A percentile compares a stretch with the other conserved stretches of the same genome.
Conservation (phyloP, 2,888 invertebrate species). For the Dynastes grantii region DNA sequence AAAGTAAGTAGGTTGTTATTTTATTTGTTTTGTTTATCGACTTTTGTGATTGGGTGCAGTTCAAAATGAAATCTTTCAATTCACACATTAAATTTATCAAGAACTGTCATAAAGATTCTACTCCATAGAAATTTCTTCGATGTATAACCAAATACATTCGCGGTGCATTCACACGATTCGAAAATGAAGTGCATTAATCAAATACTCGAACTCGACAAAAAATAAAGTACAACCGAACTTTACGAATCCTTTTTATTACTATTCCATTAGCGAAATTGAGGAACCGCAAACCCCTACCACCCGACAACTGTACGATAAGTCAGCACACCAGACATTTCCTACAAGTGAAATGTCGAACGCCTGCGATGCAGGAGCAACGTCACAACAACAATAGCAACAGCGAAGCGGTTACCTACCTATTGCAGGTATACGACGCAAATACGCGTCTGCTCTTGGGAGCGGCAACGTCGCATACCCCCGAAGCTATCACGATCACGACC, state of each 20-base stretch:
- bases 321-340: constrained; percentile 70
- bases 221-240: too few relatives aligned
- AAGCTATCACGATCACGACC: constrained; percentile 70
- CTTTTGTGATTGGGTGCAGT: too few relatives aligned
- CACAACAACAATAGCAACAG: constrained; percentile 57
- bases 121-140: too few relatives aligned
- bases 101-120: too few relatives aligned
- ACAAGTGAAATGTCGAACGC: constrained; percentile 71
- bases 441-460: constrained; percentile 72
- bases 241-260: too few relatives aligned
- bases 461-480: constrained; percentile 71
- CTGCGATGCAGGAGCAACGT: constrained; percentile 63
- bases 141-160: too few relatives aligned
- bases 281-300: constrained; percentile 68
- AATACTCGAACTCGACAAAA: neutral
- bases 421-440: constrained; percentile 73
- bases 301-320: constrained; percentile 73
- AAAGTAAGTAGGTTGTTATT: too few relatives aligned
- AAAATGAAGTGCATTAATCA: too few relatives aligned
- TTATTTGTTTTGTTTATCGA: too few relatives aligned
- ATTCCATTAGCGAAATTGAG: constrained; percentile 38
- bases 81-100: too few relatives aligned
- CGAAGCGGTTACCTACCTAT: constrained; percentile 69
- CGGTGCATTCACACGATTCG: too few relatives aligned
- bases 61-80: too few relatives aligned